Base-by-base conservation (phyloP, 1,140 invertebrate genomes). In the Dendroctonus ponderosae region DNA sequence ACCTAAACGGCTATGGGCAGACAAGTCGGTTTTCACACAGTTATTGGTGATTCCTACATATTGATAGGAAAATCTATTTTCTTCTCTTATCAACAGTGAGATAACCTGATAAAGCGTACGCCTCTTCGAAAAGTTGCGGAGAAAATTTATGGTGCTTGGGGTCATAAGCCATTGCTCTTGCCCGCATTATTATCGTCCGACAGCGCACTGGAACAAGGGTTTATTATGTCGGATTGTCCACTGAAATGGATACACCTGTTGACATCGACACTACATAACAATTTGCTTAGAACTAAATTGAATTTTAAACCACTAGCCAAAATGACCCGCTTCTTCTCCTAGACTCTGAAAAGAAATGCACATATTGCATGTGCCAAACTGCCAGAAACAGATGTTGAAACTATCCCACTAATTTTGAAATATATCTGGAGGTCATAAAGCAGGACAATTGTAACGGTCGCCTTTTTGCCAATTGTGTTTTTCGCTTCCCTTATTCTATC, bases 231-330 rank as follows among this genome's bases (percentile, higher is more conserved):
- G 74, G 76, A 78, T 76, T 78, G 75, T 76, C 73, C 73, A 70
- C 70, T 71, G 71, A 76, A 77, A 77, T 77, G 76, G 76, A 77
- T 77, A 76, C 75, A 78, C 76, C 76, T 78, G 76, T 78, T 78
- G 76, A 65, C n/a, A 26, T 26, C 26, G 26, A 26, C n/a, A 12
- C 8, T 46, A 12, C 43, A 26, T 26, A 26, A 26, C 26, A 26
- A 26, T 26, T 26, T 26, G 26, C 26, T 3, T 26, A 3, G 26
- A 26, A 26, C 26, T 26, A 26, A 26, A 26, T 26, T 26, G 26
- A 26, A 26, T 26, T 1, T 26, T 1, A 26, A 26, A 1, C 26
- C 26, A 26, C 26, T 26, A 26, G 26, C 26, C 26, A 3, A 26
- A 26, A 26, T 26, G 26, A 26, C 26, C 26, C 0, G 9, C 9